phyloP scores from a whole-genome alignment of 92 coral and sea anemone species.

The Porites evermanni region DNA sequence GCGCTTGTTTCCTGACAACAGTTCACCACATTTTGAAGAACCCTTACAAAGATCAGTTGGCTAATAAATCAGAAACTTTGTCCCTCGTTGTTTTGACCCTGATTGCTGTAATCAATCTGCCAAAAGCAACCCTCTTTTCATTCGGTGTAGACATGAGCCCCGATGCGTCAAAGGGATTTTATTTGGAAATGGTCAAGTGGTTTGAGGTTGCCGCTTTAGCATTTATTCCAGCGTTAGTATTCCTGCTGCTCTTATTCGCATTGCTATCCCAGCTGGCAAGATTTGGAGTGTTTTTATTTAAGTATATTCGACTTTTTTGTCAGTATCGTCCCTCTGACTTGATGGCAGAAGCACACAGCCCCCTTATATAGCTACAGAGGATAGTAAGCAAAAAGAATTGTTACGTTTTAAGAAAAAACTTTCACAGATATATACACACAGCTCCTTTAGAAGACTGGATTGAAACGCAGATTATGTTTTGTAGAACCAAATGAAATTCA shows the following conservation, averaged over 20 bases:
- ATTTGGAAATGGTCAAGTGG: conserved; percentile 41
- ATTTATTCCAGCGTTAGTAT: conserved; percentile 48
- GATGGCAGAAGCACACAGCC: background rate
- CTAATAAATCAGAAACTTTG: conserved; percentile 39
- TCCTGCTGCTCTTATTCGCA: conserved; percentile 16
- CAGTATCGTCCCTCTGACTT: background rate
- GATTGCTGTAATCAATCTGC: conserved; percentile 45
- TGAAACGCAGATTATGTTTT: no score
- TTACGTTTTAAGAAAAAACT: no score
- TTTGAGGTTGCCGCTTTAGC: conserved; percentile 51
- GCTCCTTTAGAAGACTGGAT: no score
- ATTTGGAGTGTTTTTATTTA: conserved; percentile 12
- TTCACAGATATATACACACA: no score
- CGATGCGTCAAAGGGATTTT: conserved; percentile 14
- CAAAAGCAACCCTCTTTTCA: conserved; percentile 39
- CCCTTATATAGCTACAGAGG: background rate
- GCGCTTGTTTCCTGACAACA: conserved; percentile 45
- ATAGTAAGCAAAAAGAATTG: no score
- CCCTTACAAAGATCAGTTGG: conserved; percentile 50
- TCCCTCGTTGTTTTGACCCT: conserved; percentile 28
- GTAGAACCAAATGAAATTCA: no score
- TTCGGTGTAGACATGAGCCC: conserved; percentile 25
- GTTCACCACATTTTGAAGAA: conserved; percentile 49
- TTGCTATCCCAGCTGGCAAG: conserved; percentile 47
- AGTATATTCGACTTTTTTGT: background rate